Evolutionary conservation across 2,888 invertebrate genomes (phyloP), one percentile per base, ranked within the genome.

Genomic region (Petrolisthes manimaculis): DNA sequence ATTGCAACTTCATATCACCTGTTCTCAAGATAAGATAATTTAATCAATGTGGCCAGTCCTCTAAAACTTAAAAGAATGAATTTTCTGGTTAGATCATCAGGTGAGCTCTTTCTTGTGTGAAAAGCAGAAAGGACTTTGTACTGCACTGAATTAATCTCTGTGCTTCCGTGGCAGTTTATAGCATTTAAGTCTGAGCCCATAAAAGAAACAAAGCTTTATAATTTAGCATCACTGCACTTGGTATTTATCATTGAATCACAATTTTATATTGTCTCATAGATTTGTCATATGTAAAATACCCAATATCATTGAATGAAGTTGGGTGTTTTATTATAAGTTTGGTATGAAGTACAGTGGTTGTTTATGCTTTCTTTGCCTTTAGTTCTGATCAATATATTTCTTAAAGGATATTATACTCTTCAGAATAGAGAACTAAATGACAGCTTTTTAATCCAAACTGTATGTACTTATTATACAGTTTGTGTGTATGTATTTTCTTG

Each of bases 121-220:
- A 71, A 53, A 69, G 54, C 21, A n/a, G 1, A 51, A 56, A 54
- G 21, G 24, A 74, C 12, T 5, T 54, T 55, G n/a, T 74, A 21
- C 74, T 81, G 56, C 75, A 55, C 80, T 81, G 51, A 81, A 81
- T 77, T 83, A 61, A 67, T 78, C 67, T 80, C 83, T 87, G 83
- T 87, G 87, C 87, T 87, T 87, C 83, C 83, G 78, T 87, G 75
- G 77, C 78, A 71, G 82, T 86, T 78, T 77, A 75, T 80, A 80
- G 79, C 74, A 61, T 81, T 71, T 75, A 37, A 37, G 74, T 80
- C 86, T 81, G 18, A 78, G 71, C 6, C 21, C 6, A 6, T 71
- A 0, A 71, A 3, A 51, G 14, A 51, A 51, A 55, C n/a, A 18
- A 79, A 54, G 51, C 54, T 79, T 5, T 51, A 54, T 37, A 37